Evolutionary conservation across 2,888 invertebrate species (phyloP).

Genomic region (Dasypogon diadema): DNA sequence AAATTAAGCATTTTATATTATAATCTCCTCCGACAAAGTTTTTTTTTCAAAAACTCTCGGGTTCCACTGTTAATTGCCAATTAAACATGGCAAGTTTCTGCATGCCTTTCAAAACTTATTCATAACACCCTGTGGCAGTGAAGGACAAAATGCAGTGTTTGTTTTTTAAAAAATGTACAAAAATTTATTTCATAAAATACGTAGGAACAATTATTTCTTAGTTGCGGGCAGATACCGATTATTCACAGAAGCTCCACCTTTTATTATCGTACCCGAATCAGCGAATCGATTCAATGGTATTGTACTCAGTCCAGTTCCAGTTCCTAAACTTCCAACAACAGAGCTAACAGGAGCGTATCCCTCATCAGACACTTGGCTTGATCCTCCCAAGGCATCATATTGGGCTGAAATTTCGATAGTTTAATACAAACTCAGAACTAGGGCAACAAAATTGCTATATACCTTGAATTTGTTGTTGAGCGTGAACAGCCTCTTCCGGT

Average conservation of each 20-base stretch:
- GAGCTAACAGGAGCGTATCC: slow-evolving; percentile 53
- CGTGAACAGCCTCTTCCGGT: slow-evolving; percentile 55
- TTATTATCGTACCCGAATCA: background rate
- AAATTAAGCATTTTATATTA: too few relatives aligned
- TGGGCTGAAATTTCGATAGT: slow-evolving; percentile 54
- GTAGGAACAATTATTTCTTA: slow-evolving; percentile 22
- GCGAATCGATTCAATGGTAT: background rate
- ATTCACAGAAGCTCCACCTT: background rate
- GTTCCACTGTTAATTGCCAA: too few relatives aligned
- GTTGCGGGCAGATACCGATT: slow-evolving; percentile 35
- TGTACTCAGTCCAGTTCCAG: background rate
- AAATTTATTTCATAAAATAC: slow-evolving; percentile 9
- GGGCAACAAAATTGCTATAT: background rate
- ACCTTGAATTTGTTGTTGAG: slow-evolving; percentile 56
- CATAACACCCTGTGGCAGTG: too few relatives aligned
- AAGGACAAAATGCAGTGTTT: too few relatives aligned
- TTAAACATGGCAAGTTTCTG: too few relatives aligned
- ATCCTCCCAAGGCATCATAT: slow-evolving; percentile 55
- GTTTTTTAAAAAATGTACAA: slow-evolving; percentile 11
- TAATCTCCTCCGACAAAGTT: too few relatives aligned
- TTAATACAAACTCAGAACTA: background rate
- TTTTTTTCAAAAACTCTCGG: too few relatives aligned
- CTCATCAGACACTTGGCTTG: slow-evolving; percentile 51
- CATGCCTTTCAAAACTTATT: too few relatives aligned
- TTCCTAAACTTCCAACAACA: slow-evolving; percentile 53